A percentile compares a stretch with the other conserved stretches of the same genome.
Conservation (phyloP, 2,797 vertebrate genomes). For the Sorex maritimensis region DNA sequence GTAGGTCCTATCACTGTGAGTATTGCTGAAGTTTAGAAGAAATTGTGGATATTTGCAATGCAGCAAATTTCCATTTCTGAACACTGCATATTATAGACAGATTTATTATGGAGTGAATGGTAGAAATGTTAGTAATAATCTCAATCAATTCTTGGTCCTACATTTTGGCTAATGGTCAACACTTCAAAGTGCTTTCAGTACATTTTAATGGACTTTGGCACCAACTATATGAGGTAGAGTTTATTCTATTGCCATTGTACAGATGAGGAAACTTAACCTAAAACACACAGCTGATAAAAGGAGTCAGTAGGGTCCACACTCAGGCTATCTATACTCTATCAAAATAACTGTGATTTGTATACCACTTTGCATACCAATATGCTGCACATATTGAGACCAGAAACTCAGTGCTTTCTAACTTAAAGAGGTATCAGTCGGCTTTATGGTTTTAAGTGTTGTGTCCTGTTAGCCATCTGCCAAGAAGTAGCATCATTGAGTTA, state of each 20-base stretch:
- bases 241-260: neutral
- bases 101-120: neutral
- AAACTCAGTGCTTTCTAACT: neutral
- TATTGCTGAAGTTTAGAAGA: neutral
- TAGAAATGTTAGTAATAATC: neutral
- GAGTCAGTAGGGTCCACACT: neutral
- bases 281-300: neutral
- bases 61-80: neutral
- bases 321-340: neutral
- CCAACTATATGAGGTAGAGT: neutral
- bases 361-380: neutral
- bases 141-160: neutral
- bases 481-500: neutral
- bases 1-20: neutral
- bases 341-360: neutral
- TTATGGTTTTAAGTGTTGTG: neutral
- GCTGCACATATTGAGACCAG: neutral
- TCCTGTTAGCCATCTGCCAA: neutral
- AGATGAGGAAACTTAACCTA: neutral
- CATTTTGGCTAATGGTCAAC: neutral
- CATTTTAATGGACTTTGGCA: neutral
- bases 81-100: neutral
- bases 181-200: neutral
- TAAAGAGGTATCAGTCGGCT: neutral
- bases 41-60: fast-evolving